These are phyloP conservation scores for Oedothorax gibbosus DNA, from an alignment of 1,140 invertebrate species.

Conservation along the genomic window DNA sequence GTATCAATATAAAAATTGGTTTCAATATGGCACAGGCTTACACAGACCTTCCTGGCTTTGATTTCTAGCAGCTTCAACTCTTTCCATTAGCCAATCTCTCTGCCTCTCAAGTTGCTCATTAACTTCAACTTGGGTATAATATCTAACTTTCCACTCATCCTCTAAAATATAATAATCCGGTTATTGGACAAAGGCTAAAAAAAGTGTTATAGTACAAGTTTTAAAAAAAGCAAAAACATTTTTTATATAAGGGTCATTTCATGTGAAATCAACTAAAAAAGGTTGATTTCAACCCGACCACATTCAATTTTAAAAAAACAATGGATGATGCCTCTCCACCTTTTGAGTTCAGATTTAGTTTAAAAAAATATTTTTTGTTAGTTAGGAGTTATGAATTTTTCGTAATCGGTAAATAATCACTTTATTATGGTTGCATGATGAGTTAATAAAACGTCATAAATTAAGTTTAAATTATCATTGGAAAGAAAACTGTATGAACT, in stretches of 20 bases:
- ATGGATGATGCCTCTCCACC: neutral
- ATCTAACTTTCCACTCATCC: constrained; percentile 62
- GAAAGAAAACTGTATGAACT: no score
- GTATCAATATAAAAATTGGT: no score
- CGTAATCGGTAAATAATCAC: no score
- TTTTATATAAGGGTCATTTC: neutral
- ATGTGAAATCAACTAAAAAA: neutral
- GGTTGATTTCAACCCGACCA: neutral
- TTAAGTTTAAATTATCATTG: no score
- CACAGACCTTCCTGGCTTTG: constrained; percentile 60
- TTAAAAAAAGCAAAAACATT: neutral
- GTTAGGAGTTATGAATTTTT: no score
- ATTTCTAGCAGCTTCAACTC: constrained; percentile 61
- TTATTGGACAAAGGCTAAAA: neutral
- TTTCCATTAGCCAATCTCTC: constrained; percentile 61
- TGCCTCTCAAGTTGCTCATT: constrained; percentile 63
- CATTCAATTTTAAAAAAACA: neutral
- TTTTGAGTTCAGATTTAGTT: no score
- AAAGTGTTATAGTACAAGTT: neutral
- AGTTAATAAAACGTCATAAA: no score
- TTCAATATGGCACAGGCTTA: neutral
- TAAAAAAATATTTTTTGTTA: no score
- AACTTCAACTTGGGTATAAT: constrained; percentile 62
- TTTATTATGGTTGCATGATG: no score
- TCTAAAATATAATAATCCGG: constrained; percentile 30